Conservation (phyloP, 2,797 vertebrate genomes). For the Coracias cyanogaster region DNA sequence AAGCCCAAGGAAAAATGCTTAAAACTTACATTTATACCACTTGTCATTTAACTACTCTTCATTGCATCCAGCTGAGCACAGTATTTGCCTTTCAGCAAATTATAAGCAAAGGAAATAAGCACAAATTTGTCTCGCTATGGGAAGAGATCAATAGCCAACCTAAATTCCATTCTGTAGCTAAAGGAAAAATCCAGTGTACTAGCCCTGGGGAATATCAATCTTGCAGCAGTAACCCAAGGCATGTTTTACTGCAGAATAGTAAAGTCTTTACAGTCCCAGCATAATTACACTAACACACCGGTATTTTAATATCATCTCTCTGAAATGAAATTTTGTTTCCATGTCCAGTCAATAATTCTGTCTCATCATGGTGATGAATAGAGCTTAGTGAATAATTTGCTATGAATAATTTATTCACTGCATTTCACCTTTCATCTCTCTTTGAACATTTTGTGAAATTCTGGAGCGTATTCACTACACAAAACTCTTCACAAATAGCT, state of each 20-base stretch:
- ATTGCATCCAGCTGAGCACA: neutral
- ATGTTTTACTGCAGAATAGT: constrained; percentile 50
- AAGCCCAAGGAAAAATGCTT: neutral
- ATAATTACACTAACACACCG: constrained; percentile 14
- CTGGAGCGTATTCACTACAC: neutral
- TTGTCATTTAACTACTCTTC: neutral
- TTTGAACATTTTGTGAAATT: constrained; percentile 23
- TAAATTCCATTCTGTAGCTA: neutral
- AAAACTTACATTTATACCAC: fast-evolving
- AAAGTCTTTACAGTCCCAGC: constrained; percentile 35
- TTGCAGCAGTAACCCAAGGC: constrained; percentile 29
- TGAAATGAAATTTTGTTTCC: constrained; percentile 66
- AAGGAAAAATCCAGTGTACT: constrained; percentile 34
- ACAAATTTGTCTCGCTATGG: neutral
- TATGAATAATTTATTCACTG: constrained; percentile 64
- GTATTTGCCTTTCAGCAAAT: neutral
- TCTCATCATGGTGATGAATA: constrained; percentile 58
- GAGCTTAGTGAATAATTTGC: constrained; percentile 54
- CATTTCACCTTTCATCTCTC: constrained; percentile 56
- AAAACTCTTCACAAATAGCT: neutral
- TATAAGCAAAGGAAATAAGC: neutral
- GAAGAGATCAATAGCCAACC: constrained; percentile 36
- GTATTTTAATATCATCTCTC: constrained; percentile 57
- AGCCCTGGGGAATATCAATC: constrained; percentile 39
- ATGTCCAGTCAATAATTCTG: constrained; percentile 71